phyloP scores from a whole-genome alignment of 1,140 invertebrate genomes.

The Cydia pomonella region DNA sequence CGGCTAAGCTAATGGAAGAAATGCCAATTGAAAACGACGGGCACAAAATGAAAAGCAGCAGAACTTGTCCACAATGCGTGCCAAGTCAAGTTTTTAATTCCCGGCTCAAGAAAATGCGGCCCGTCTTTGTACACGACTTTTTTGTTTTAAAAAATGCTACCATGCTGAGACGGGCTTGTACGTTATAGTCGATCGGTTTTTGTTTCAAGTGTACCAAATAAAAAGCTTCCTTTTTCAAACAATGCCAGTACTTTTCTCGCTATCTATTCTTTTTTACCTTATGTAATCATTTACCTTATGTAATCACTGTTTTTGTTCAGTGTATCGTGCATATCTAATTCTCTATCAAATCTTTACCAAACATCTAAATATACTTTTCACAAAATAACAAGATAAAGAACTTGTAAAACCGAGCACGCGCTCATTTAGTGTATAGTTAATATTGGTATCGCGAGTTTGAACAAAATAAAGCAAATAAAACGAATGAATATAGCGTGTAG shows the following conservation, averaged over 20 bases:
- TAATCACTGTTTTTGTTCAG: neutral
- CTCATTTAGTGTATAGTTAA: no score
- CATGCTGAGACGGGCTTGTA: slow-evolving; percentile 6
- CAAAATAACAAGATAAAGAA: no score
- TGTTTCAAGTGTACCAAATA: neutral
- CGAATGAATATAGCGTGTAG: no score
- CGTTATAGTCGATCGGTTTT: neutral
- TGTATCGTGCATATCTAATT: neutral
- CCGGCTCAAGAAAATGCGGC: slow-evolving; percentile 54
- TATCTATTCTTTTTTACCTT: neutral
- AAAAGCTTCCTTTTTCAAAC: neutral
- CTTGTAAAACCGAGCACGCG: no score
- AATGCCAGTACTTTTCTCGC: no score
- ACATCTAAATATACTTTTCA: no score
- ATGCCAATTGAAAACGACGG: slow-evolving; percentile 13
- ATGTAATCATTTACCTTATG: slow-evolving; percentile 10
- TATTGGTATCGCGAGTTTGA: no score
- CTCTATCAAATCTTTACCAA: no score
- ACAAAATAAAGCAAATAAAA: no score
- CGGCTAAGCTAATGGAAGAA: neutral
- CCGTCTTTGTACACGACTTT: slow-evolving; percentile 35
- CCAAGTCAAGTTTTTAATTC: slow-evolving; percentile 73
- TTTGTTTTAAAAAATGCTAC: slow-evolving; percentile 30
- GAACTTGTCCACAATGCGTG: slow-evolving; percentile 14
- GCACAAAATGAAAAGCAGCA: neutral